Conservation (phyloP, 2,113 vertebrate genomes). For the Pseudorasbora parva region DNA sequence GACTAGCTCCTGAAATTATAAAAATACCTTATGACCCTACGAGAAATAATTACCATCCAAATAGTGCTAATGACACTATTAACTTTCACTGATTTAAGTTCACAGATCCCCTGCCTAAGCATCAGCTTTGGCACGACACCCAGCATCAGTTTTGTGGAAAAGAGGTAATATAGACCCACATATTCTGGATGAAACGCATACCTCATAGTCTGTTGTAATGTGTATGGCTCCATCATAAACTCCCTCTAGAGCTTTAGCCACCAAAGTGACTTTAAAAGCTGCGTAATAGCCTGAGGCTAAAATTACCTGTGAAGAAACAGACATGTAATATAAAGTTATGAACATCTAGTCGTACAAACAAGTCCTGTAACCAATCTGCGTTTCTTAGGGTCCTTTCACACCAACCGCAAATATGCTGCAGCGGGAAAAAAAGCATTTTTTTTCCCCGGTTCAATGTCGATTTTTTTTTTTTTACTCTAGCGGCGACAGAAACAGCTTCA, state of each 20-base stretch:
- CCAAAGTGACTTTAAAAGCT: constrained; percentile 89
- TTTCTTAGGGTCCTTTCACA: too few species aligned
- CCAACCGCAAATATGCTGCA: too few species aligned
- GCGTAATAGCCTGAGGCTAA: constrained; percentile 92
- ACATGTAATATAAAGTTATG: constrained; percentile 23
- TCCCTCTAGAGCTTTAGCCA: constrained; percentile 90
- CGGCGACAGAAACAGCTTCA: too few species aligned
- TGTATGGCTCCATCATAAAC: constrained; percentile 92
- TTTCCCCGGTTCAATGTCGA: too few species aligned
- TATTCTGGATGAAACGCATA: constrained; percentile 57
- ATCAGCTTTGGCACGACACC: background rate
- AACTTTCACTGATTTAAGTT: background rate
- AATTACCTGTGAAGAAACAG: constrained; percentile 79
- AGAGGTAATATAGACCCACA: background rate
- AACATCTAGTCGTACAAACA: background rate
- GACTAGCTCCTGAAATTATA: too few species aligned
- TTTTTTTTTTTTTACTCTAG: too few species aligned
- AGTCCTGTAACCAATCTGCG: constrained; percentile 9
- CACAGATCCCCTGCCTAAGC: background rate
- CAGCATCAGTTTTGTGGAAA: background rate
- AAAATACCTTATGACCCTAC: too few species aligned
- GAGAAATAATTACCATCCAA: too few species aligned
- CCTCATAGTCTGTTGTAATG: constrained; percentile 97
- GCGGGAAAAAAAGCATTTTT: too few species aligned
- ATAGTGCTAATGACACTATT: too few species aligned